A percentile compares a stretch with the other conserved stretches of the same genome.
Evolutionary conservation across 2,888 invertebrate genomes (phyloP).

Genomic region (Timema podura): DNA sequence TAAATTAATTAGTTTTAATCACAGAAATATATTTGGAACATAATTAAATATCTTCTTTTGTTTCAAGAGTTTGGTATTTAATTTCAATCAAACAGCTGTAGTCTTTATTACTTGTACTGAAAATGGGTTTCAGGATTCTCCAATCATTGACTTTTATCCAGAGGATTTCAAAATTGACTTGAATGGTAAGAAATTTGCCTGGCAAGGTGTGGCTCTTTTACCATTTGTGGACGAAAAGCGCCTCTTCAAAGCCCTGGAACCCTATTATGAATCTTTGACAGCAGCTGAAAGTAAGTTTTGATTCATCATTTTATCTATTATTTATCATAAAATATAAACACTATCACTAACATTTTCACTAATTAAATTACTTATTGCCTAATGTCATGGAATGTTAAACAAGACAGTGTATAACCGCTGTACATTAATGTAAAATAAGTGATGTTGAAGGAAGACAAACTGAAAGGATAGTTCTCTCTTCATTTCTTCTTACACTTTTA

Average conservation of each 20-base stretch:
- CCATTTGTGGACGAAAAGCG: constrained; percentile 96
- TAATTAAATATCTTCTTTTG: not conserved
- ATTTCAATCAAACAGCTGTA: not conserved
- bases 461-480: too few relatives aligned
- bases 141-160: constrained; percentile 98
- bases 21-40: not conserved
- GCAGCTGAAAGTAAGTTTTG: constrained; percentile 68
- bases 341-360: too few relatives aligned
- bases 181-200: constrained; percentile 99
- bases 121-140: constrained; percentile 71
- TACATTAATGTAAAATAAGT: too few relatives aligned
- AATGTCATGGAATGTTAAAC: too few relatives aligned
- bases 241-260: constrained; percentile 75
- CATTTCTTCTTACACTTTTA: too few relatives aligned
- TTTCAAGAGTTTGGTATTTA: not conserved
- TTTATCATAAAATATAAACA: too few relatives aligned
- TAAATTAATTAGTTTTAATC: too few relatives aligned
- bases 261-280: constrained; percentile 75
- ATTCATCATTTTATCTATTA: too few relatives aligned
- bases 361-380: too few relatives aligned
- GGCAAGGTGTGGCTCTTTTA: constrained; percentile 97
- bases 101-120: too few relatives aligned
- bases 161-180: constrained; percentile 85
- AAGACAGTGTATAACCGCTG: too few relatives aligned
- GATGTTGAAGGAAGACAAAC: too few relatives aligned